phyloP scores from a whole-genome alignment of 2,797 vertebrate species.

The Tinamus major region DNA sequence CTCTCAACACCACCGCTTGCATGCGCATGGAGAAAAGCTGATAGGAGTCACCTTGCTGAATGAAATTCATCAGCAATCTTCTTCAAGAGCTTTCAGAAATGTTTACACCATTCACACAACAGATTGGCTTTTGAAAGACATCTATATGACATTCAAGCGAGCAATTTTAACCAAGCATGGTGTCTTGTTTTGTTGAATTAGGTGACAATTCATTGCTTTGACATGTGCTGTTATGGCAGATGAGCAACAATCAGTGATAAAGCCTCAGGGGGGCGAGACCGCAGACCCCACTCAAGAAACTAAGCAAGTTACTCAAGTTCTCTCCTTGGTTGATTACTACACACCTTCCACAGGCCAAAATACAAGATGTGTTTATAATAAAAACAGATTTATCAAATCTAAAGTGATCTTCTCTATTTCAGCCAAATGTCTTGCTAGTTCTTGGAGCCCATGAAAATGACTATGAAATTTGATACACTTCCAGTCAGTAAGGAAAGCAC shows the following conservation, averaged over 20 bases:
- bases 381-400: not conserved
- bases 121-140: fast-evolving
- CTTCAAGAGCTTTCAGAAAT: not conserved
- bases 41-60: not conserved
- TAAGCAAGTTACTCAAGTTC: not conserved
- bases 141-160: not conserved
- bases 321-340: not conserved
- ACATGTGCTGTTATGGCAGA: not conserved
- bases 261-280: not conserved
- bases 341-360: not conserved
- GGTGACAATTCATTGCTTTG: not conserved
- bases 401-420: not conserved
- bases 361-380: not conserved
- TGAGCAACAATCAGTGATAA: not conserved
- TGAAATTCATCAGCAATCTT: not conserved
- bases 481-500: not conserved
- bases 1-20: not conserved
- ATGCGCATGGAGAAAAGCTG: not conserved
- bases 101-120: fast-evolving
- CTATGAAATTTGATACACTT: not conserved
- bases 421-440: not conserved
- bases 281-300: not conserved
- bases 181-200: not conserved
- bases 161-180: not conserved
- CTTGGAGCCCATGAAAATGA: too few species aligned